These are phyloP conservation scores for Rallus limicola DNA, from an alignment of 2,113 vertebrate genomes.

Conservation along the genomic window DNA sequence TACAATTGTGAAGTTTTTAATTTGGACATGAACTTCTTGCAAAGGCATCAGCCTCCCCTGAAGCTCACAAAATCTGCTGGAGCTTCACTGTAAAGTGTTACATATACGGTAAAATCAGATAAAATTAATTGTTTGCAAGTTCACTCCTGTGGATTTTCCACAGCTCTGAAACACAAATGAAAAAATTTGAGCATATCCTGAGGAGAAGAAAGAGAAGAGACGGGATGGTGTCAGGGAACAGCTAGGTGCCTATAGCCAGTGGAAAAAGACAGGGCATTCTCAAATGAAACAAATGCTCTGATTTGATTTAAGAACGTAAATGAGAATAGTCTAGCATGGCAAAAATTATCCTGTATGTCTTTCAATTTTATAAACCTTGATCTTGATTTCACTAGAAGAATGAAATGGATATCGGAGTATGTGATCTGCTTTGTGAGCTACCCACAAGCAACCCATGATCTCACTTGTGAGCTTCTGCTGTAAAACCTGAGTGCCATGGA, in stretches of 20 bases:
- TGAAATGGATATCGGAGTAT: neutral
- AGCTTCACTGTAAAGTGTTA: neutral
- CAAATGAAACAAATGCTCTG: rapidly evolving
- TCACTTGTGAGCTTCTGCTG: neutral
- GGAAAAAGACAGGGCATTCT: neutral
- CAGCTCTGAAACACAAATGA: neutral
- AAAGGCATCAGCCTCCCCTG: neutral
- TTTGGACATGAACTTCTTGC: neutral
- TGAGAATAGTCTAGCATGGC: neutral
- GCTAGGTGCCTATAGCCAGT: neutral
- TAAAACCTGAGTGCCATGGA: neutral
- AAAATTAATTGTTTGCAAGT: neutral
- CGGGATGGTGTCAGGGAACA: neutral
- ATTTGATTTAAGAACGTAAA: neutral
- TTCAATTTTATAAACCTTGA: neutral
- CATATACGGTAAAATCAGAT: neutral
- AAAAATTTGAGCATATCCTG: neutral
- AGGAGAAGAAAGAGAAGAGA: neutral
- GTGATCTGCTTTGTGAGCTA: neutral
- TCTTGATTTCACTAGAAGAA: neutral
- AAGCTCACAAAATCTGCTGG: neutral
- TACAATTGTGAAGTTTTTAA: neutral
- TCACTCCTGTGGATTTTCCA: neutral
- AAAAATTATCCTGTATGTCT: neutral
- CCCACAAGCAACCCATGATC: neutral